A percentile compares a stretch with the other conserved stretches of the same genome.
Evolutionary conservation across 2,797 vertebrate species (phyloP).

Genomic region (Apogon talboti): DNA sequence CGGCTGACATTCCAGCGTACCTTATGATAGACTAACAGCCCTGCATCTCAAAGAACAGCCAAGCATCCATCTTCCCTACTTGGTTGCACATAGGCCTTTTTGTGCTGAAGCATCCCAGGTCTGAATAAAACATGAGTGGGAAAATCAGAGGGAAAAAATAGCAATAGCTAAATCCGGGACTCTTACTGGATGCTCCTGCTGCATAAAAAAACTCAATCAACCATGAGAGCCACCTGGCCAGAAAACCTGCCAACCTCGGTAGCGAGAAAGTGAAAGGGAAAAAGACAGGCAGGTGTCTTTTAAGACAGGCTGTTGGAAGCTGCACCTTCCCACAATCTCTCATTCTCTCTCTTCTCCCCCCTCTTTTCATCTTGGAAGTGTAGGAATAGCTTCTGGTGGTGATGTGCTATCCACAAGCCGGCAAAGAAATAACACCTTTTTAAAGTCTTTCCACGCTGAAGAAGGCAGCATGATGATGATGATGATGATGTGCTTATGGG

Average conservation of each 20-base stretch:
- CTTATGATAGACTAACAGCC: conserved; percentile 23
- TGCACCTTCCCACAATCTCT: conserved; percentile 30
- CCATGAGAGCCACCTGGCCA: conserved; percentile 49
- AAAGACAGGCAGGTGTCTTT: conserved; percentile 48
- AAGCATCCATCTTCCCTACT: conserved; percentile 49
- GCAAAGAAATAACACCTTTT: conserved; percentile 58
- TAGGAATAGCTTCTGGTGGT: conserved; percentile 53
- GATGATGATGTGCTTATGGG: conserved; percentile 58
- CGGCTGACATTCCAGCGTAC: conserved; percentile 28
- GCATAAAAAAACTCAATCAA: conserved; percentile 43
- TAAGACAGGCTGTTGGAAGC: conserved; percentile 35
- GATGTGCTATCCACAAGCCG: conserved; percentile 52
- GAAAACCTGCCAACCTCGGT: conserved; percentile 39
- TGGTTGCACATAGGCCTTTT: conserved; percentile 55
- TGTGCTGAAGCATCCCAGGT: conserved; percentile 53
- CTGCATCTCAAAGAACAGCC: conserved; percentile 23
- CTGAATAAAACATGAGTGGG: conserved; percentile 80
- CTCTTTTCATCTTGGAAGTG: conserved; percentile 55
- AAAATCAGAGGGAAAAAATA: conserved; percentile 71
- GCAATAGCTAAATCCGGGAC: conserved; percentile 49
- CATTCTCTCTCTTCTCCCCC: conserved; percentile 17
- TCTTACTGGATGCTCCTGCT: conserved; percentile 46
- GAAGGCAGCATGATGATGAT: too few species aligned
- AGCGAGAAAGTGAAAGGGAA: conserved; percentile 38
- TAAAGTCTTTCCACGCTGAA: conserved; percentile 56